A percentile compares a stretch with the other conserved stretches of the same genome.
Conservation (phyloP, 1,140 invertebrate genomes). For the Diabrotica virgifera region DNA sequence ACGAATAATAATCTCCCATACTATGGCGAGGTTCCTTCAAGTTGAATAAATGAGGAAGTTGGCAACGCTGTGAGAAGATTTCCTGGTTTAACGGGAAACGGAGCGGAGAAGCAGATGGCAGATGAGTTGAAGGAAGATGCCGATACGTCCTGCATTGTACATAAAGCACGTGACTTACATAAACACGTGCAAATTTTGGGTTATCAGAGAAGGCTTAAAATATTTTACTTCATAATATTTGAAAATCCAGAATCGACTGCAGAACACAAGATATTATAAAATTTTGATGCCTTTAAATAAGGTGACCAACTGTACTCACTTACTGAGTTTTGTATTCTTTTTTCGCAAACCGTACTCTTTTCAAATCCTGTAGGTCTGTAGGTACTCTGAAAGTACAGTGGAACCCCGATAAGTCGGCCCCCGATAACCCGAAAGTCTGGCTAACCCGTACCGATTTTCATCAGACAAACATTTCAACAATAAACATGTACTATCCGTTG, state of each 20-base stretch:
- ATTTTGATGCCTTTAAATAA: neutral
- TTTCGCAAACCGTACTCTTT: too few relatives aligned
- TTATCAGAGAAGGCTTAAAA: neutral
- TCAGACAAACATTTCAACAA: too few relatives aligned
- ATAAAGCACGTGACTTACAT: constrained; percentile 3
- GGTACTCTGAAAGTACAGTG: too few relatives aligned
- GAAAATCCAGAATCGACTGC: neutral
- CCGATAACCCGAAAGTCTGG: too few relatives aligned
- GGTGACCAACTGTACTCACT: too few relatives aligned
- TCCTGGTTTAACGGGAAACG: neutral
- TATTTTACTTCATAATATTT: neutral
- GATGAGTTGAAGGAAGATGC: neutral
- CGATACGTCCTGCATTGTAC: constrained; percentile 5
- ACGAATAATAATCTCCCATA: too few relatives aligned
- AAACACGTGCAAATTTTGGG: constrained; percentile 16
- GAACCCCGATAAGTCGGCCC: too few relatives aligned
- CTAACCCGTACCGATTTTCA: too few relatives aligned
- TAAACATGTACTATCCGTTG: too few relatives aligned
- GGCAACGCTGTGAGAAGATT: neutral
- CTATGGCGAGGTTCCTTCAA: neutral
- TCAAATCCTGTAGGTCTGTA: too few relatives aligned
- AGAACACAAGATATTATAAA: neutral
- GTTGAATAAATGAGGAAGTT: neutral
- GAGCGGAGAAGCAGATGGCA: neutral
- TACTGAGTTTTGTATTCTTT: too few relatives aligned